These are phyloP conservation scores for Dermatemys mawii DNA, from an alignment of 2,113 vertebrate genomes.

Conservation along the genomic window DNA sequence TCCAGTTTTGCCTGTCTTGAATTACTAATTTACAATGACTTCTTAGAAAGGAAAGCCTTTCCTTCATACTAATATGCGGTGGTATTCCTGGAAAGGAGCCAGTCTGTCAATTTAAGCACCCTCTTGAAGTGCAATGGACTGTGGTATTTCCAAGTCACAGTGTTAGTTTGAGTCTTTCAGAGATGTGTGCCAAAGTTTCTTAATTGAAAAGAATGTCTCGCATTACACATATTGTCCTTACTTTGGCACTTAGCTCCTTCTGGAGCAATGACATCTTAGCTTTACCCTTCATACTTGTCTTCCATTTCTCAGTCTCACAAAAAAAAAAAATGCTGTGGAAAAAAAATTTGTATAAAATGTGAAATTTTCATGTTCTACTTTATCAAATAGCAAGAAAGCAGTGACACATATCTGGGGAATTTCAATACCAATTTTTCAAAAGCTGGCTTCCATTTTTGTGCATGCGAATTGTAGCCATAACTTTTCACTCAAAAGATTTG, in stretches of 20 bases:
- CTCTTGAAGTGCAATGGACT: slow-evolving; percentile 10
- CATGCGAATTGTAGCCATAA: not conserved
- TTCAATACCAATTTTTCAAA: not conserved
- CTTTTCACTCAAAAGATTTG: not conserved
- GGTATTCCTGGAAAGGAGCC: slow-evolving; percentile 57
- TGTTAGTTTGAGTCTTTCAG: slow-evolving; percentile 24
- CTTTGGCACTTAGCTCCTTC: not conserved
- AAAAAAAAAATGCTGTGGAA: not conserved
- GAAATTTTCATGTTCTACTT: slow-evolving; percentile 18
- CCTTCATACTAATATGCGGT: slow-evolving; percentile 16
- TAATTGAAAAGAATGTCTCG: slow-evolving; percentile 44
- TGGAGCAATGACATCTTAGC: not conserved
- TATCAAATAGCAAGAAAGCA: not conserved
- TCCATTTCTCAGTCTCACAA: slow-evolving; percentile 5
- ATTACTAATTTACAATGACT: slow-evolving; percentile 58
- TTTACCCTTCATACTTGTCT: slow-evolving; percentile 49
- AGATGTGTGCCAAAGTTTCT: slow-evolving; percentile 63
- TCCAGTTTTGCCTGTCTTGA: slow-evolving; percentile 57
- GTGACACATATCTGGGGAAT: accelerated
- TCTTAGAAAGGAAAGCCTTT: slow-evolving; percentile 61
- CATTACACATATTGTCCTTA: slow-evolving; percentile 48
- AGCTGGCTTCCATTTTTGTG: not conserved
- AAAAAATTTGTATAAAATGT: not conserved
- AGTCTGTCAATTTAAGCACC: slow-evolving; percentile 24
- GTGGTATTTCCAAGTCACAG: slow-evolving; percentile 41